phyloP scores from a whole-genome alignment of 2,797 vertebrate genomes.

The Spondyliosoma cantharus region DNA sequence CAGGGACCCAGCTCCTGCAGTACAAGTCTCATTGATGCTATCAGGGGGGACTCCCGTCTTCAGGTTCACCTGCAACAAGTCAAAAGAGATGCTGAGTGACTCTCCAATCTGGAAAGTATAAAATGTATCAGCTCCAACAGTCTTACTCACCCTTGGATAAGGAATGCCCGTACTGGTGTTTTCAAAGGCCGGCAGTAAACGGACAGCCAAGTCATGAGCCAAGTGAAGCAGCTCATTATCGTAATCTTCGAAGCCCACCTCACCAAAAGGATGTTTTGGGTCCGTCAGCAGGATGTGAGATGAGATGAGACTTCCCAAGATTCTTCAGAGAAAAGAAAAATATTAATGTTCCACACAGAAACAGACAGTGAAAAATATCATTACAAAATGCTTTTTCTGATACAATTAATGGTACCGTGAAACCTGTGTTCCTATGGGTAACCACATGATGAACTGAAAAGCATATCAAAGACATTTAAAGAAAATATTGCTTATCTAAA shows the following conservation, averaged over 20 bases:
- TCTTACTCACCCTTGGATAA: conserved; percentile 89
- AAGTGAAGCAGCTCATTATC: conserved; percentile 94
- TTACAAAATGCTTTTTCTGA: not conserved
- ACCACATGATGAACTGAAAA: not conserved
- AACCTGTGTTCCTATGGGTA: not conserved
- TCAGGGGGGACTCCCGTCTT: conserved; percentile 93
- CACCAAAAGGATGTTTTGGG: conserved; percentile 93
- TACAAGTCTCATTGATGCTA: conserved; percentile 96
- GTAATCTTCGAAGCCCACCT: conserved; percentile 91
- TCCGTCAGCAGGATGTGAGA: conserved; percentile 97
- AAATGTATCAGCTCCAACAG: not conserved
- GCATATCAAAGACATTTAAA: not conserved
- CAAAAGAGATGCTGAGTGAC: not conserved
- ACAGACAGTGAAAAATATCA: not conserved
- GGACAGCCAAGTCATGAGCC: conserved; percentile 95
- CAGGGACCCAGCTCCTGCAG: conserved; percentile 94
- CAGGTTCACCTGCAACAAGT: conserved; percentile 91
- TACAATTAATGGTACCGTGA: not conserved
- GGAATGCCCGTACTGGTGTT: conserved; percentile 98
- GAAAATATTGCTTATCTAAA: not conserved
- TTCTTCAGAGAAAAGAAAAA: conserved; percentile 78
- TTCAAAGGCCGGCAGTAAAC: conserved; percentile 96
- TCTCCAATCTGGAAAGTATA: not conserved
- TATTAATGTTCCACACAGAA: not conserved
- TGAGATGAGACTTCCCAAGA: conserved; percentile 96